Conservation (phyloP, 2,113 vertebrate genomes). For the Glaucomys volans region DNA sequence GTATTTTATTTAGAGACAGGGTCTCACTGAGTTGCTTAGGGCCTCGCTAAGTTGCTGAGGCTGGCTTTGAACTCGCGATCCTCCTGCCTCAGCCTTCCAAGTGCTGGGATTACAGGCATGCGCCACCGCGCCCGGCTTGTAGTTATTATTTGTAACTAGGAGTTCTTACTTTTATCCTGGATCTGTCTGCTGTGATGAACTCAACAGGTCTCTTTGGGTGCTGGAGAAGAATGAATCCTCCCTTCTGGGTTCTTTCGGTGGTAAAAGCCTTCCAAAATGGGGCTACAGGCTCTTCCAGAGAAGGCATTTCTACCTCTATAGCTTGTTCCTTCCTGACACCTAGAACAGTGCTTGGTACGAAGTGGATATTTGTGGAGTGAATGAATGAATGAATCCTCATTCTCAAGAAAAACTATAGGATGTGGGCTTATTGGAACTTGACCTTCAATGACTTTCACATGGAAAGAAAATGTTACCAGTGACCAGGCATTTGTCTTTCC, state of each 20-base stretch:
- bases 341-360: neutral
- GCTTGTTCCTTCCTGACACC: neutral
- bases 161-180: neutral
- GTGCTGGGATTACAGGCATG: no score
- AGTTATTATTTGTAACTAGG: neutral
- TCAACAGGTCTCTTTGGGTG: neutral
- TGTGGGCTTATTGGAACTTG: neutral
- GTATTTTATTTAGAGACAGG: no score
- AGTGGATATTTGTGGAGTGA: neutral
- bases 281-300: neutral
- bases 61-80: no score
- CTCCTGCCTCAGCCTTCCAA: no score
- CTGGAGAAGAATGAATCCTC: neutral
- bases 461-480: neutral
- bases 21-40: no score
- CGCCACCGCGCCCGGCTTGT: no score
- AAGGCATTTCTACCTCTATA: neutral
- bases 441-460: neutral
- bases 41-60: no score
- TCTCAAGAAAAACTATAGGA: neutral
- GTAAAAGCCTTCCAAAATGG: neutral
- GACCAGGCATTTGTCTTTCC: fast-evolving
- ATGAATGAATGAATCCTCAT: neutral
- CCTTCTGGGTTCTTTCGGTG: neutral
- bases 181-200: neutral